Evolutionary conservation across 1,140 invertebrate genomes (phyloP).

Genomic region (Bombus confusus): DNA sequence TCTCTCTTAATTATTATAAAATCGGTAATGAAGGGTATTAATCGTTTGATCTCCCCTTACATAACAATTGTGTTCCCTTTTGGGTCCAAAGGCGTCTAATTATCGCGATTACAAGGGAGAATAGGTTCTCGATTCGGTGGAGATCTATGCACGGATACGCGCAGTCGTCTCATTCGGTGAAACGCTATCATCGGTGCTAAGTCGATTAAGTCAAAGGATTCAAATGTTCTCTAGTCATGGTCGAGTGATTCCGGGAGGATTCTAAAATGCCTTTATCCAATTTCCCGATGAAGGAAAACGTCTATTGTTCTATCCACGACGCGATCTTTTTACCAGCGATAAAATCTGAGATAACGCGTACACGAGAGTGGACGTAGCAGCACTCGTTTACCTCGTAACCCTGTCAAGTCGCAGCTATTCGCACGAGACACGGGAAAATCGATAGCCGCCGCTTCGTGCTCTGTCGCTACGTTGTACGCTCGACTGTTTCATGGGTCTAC

Average conservation of each 20-base stretch:
- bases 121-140: background rate
- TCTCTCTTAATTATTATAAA: no score
- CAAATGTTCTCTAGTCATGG: conserved; percentile 25
- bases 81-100: background rate
- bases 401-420: conserved; percentile 39
- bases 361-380: conserved; percentile 14
- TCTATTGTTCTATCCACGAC: conserved; percentile 34
- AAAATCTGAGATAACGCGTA: conserved; percentile 58
- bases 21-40: no score
- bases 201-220: conserved; percentile 55
- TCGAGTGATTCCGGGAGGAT: conserved; percentile 20
- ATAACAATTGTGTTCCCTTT: no score
- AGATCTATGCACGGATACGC: conserved; percentile 18
- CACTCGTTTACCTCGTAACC: conserved; percentile 60
- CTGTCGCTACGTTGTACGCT: background rate
- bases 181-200: background rate
- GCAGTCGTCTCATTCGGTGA: background rate
- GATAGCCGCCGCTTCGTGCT: conserved; percentile 16
- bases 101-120: conserved; percentile 7
- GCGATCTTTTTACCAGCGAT: conserved; percentile 63
- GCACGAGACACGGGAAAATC: conserved; percentile 39
- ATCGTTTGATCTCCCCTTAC: no score
- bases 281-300: conserved; percentile 42
- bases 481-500: conserved; percentile 2
- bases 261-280: conserved; percentile 54